A percentile compares a stretch with the other conserved stretches of the same genome.
These are phyloP conservation scores for Drosophila hydei DNA, from an alignment of 1,140 invertebrate genomes.

Conservation along the genomic window DNA sequence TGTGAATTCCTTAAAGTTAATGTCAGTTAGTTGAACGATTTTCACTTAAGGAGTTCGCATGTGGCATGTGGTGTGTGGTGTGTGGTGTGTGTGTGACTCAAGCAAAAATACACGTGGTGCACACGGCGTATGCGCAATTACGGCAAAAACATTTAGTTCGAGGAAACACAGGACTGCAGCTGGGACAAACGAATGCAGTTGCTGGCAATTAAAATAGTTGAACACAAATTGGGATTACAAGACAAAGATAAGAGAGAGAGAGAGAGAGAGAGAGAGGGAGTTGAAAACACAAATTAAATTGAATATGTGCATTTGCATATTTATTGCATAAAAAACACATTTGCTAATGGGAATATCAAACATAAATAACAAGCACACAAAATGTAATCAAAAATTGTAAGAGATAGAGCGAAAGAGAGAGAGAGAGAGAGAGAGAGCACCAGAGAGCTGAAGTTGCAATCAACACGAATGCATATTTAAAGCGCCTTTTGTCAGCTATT, in stretches of 20 bases:
- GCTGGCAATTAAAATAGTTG: constrained; percentile 37
- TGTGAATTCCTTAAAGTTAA: neutral
- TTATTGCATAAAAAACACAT: constrained; percentile 40
- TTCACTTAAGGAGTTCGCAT: constrained; percentile 16
- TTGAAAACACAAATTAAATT: constrained; percentile 18
- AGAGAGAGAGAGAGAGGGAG: neutral
- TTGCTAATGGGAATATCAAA: constrained; percentile 29
- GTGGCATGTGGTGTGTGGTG: neutral
- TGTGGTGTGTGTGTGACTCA: constrained; percentile 12
- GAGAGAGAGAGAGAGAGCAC: neutral
- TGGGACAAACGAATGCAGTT: constrained; percentile 15
- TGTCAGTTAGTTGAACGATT: constrained; percentile 3
- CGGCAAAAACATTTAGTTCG: neutral
- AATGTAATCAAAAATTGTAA: constrained; percentile 3
- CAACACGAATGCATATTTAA: constrained; percentile 26
- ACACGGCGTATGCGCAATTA: constrained; percentile 29
- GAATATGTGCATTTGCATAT: constrained; percentile 44
- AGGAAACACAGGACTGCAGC: neutral
- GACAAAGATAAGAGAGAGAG: neutral
- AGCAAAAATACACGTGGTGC: neutral
- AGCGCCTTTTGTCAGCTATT: constrained; percentile 13
- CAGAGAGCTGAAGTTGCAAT: neutral
- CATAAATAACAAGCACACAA: constrained; percentile 18
- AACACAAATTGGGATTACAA: constrained; percentile 9
- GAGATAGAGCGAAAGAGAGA: neutral